Conservation (phyloP, 2,113 vertebrate genomes). For the Centrocercus urophasianus region DNA sequence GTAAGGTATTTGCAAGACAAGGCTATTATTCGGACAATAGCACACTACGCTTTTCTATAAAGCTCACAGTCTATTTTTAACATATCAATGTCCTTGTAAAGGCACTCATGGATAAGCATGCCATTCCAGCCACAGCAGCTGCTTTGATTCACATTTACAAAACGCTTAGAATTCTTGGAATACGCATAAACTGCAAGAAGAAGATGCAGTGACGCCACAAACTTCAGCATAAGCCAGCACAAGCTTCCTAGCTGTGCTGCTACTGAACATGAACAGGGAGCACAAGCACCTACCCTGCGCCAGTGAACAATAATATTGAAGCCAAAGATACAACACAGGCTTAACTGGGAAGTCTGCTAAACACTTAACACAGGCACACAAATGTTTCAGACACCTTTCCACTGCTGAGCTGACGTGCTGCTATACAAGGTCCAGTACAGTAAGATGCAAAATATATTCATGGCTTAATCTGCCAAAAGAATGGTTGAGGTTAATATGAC, state of each 20-base stretch:
- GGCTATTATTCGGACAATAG: neutral
- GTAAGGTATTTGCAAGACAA: neutral
- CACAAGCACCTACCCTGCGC: accelerated
- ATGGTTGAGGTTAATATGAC: neutral
- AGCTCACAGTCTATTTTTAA: neutral
- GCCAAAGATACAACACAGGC: too few species aligned
- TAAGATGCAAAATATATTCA: neutral
- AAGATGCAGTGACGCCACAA: neutral
- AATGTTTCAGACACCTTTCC: neutral
- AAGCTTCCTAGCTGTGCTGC: neutral
- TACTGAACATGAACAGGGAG: neutral
- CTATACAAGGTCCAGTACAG: neutral
- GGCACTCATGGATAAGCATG: neutral
- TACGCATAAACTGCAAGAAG: neutral
- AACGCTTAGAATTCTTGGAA: constrained; percentile 37
- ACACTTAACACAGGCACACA: neutral
- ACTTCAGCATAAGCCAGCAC: neutral
- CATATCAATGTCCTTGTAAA: neutral
- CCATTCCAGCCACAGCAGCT: constrained; percentile 28
- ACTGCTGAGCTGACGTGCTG: neutral
- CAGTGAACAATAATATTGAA: neutral
- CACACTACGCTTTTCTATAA: neutral
- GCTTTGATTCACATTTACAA: constrained; percentile 6
- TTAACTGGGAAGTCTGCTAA: neutral
- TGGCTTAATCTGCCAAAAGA: neutral